Evolutionary conservation across 1,140 invertebrate genomes (phyloP).

Genomic region (Pentalonia nigronervosa): DNA sequence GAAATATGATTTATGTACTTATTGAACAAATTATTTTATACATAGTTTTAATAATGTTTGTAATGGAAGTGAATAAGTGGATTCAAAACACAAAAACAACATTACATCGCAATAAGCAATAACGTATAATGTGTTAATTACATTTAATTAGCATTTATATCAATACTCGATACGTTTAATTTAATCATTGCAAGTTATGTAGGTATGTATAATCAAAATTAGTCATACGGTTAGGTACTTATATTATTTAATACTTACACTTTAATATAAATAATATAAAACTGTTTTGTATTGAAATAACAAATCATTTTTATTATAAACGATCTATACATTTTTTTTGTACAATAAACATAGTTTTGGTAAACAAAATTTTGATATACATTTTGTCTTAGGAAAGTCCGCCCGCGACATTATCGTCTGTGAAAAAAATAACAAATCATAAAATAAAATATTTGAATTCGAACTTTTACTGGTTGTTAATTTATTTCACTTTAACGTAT

Average conservation of each 20-base stretch:
- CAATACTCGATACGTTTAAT: not conserved
- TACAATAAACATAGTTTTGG: too few species aligned
- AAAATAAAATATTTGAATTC: not conserved
- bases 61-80: not conserved
- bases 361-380: too few species aligned
- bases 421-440: too few species aligned
- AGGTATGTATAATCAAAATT: not conserved
- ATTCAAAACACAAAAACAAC: not conserved
- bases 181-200: not conserved
- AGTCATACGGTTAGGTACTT: not conserved
- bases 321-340: not conserved
- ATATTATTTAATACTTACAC: not conserved
- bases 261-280: not conserved
- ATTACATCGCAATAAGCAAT: not conserved
- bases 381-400: too few species aligned
- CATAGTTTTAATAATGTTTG: not conserved
- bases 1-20: not conserved
- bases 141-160: constrained; percentile 1
- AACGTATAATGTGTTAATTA: not conserved
- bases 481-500: not conserved
- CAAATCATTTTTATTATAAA: not conserved
- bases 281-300: not conserved
- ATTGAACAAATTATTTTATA: not conserved
- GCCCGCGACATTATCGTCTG: too few species aligned
- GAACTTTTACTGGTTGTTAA: not conserved